phyloP scores from a whole-genome alignment of 2,113 vertebrate species.

The human (Homo sapiens) region GRCh38 chr3:51634001-51634500 shows the following conservation, averaged over 20 bases:
- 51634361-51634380: not conserved
- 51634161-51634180: not conserved
- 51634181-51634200: not conserved
- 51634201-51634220: not conserved
- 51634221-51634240: not conserved
- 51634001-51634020: slow-evolving; percentile 96
- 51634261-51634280: not conserved
- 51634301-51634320: not conserved
- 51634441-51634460: not conserved
- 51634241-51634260: not conserved
- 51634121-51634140: not conserved
- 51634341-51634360: not conserved
- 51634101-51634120: not conserved
- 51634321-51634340: not conserved
- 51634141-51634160: not conserved
- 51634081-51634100: not conserved
- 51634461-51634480: not conserved
- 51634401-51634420: not conserved
- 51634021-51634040: slow-evolving; percentile 98
- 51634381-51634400: not conserved
- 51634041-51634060: slow-evolving; percentile 23
- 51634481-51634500: not conserved
- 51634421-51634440: not conserved
- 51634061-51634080: not conserved
- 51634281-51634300: not conserved